Base-by-base conservation (phyloP, 2,113 vertebrate species). In the Stegastes partitus region DNA sequence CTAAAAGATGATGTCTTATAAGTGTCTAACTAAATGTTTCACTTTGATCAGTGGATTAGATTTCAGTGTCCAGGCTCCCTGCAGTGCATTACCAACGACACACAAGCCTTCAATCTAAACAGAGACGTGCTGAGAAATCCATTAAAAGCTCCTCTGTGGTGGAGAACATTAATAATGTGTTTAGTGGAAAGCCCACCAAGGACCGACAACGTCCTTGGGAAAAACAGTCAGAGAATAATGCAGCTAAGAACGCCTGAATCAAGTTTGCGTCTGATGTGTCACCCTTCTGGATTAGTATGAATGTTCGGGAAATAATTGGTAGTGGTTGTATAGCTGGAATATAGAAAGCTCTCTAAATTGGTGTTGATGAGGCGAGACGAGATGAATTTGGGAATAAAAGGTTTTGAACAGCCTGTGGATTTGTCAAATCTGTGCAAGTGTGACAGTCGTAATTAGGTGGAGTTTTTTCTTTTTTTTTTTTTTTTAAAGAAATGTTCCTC, bases 91-190 rank as follows among this genome's bases (percentile, higher is more conserved):
- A 82, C 51, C 12, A 63, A 68, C 22, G 49, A 72, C 73, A 84
- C 79, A 72, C 73, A 78, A 73, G 76, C 55, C 66, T 90, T 64
- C 47, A 34, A 76, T 81, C 77, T 80, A 68, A 68, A 47, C 31
- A 77, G 61, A 74, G 51, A 59, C 21, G 3, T 63, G 54, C 65
- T 34, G 56, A 75, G 63, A 84, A 82, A 92, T 74, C 82, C 82
- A 87, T 89, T 87, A 83, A 84, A 84, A 70, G 69, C 61, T 81
- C 56, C 59, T 80, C 68, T 74, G 68, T 49, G 58, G 70, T 72
- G 22, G 11, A 18, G 3, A 55, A 82, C 79, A 75, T 77, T 37
- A 83, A 79, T 82, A 67, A 80, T 70, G 57, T 79, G 81, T 84
- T 83, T 53, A 70, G 56, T 45, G 39, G 65, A 81, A 68, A 86